Evolutionary conservation across 2,888 invertebrate genomes (phyloP).

Genomic region (Pachycephus smyrnensis): DNA sequence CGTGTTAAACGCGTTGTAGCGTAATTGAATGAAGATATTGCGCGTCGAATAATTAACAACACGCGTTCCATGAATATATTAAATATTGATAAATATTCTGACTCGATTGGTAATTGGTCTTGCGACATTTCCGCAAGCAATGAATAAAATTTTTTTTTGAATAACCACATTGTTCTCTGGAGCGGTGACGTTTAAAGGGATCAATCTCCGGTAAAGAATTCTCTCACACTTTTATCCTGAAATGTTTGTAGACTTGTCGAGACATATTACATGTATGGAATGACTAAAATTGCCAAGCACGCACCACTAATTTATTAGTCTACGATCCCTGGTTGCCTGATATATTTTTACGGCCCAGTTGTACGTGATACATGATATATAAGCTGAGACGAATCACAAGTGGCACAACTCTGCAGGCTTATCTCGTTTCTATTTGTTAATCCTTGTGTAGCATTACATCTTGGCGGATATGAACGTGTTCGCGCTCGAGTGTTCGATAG

Average conservation of each 20-base stretch:
- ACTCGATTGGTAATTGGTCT: not conserved
- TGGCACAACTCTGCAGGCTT: not conserved
- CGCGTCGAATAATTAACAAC: not conserved
- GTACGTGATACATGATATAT: conserved; percentile 13
- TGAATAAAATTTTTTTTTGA: not conserved
- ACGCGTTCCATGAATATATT: not conserved
- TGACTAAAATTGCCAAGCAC: conserved; percentile 20
- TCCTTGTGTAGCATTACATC: not conserved
- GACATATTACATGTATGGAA: conserved; percentile 6
- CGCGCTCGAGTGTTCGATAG: not conserved
- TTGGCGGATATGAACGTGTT: not conserved
- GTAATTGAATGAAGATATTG: not conserved
- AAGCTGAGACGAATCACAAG: conserved; percentile 19
- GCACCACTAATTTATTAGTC: conserved; percentile 25
- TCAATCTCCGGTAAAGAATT: not conserved
- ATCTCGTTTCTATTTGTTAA: not conserved
- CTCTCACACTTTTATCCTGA: not conserved
- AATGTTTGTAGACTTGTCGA: not conserved
- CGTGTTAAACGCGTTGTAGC: not conserved
- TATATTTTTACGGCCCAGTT: conserved; percentile 9
- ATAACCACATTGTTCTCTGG: not conserved
- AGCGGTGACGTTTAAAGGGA: not conserved
- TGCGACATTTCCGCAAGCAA: not conserved
- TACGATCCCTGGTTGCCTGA: conserved; percentile 20
- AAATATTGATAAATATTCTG: not conserved